Conservation (phyloP, 2,888 invertebrate genomes). For the Diachrysia chrysitis region DNA sequence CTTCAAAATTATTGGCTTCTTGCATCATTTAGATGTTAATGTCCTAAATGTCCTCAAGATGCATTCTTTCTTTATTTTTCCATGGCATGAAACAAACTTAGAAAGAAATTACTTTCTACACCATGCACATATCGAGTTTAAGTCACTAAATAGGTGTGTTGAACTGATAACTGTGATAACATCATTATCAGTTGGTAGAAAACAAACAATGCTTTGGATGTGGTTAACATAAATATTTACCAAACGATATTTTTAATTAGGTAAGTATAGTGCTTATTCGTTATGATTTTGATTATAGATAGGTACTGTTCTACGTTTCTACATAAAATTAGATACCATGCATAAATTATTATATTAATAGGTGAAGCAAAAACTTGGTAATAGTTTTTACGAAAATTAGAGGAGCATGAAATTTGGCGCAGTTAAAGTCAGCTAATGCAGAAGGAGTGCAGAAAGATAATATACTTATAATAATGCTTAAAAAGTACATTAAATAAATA, state of each 20-base stretch:
- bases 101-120: slow-evolving; percentile 30
- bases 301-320: neutral
- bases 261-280: slow-evolving; percentile 48
- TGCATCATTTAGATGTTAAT: neutral
- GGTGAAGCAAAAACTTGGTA: no score
- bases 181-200: slow-evolving; percentile 50
- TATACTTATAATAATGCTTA: no score
- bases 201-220: slow-evolving; percentile 54
- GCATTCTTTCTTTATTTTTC: neutral
- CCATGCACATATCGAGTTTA: slow-evolving; percentile 39
- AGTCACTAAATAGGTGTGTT: slow-evolving; percentile 49
- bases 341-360: neutral
- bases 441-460: no score
- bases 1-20: neutral
- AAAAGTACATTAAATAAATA: no score
- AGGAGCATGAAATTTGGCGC: no score
- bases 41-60: neutral
- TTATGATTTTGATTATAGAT: slow-evolving; percentile 18
- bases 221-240: slow-evolving; percentile 54
- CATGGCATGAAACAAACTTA: slow-evolving; percentile 12
- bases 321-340: neutral
- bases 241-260: slow-evolving; percentile 48
- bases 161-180: slow-evolving; percentile 55
- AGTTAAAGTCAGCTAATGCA: no score
- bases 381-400: no score